Percentiles rank a stretch among this genome's conserved stretches.
Conservation (phyloP, 2,113 vertebrate genomes). For the Scartelaos histophorus region DNA sequence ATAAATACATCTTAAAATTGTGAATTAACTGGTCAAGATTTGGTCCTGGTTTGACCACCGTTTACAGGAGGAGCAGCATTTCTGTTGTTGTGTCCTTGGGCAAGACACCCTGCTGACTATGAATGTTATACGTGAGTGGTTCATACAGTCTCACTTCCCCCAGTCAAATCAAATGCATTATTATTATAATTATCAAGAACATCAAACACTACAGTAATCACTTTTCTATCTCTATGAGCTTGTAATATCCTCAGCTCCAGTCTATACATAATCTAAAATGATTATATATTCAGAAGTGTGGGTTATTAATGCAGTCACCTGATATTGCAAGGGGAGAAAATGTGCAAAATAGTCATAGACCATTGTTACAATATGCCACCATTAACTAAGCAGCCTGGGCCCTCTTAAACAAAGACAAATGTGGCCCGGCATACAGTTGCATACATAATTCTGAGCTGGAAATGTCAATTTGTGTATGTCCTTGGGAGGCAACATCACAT, state of each 20-base stretch:
- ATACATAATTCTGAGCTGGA: not conserved
- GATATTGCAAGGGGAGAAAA: not conserved
- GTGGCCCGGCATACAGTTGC: conserved; percentile 45
- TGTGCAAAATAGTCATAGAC: not conserved
- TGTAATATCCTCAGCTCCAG: not conserved
- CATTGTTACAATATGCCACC: not conserved
- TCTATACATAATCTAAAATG: not conserved
- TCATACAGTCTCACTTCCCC: too few species aligned
- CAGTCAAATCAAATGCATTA: too few species aligned
- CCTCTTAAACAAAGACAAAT: conserved; percentile 19
- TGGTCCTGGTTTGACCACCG: too few species aligned
- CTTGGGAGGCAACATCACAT: conserved; percentile 6
- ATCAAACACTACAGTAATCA: not conserved
- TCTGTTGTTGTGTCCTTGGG: too few species aligned
- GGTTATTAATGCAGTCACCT: not conserved
- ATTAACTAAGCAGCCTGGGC: not conserved
- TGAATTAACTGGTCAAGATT: too few species aligned
- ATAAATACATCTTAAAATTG: too few species aligned
- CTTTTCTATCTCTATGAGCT: not conserved
- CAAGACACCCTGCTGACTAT: too few species aligned
- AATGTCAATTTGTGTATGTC: conserved; percentile 2
- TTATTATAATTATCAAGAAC: too few species aligned
- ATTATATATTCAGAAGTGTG: not conserved
- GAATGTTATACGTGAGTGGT: too few species aligned
- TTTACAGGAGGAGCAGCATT: too few species aligned